phyloP scores from a whole-genome alignment of 2,888 invertebrate species.

The Hartigia nigra region DNA sequence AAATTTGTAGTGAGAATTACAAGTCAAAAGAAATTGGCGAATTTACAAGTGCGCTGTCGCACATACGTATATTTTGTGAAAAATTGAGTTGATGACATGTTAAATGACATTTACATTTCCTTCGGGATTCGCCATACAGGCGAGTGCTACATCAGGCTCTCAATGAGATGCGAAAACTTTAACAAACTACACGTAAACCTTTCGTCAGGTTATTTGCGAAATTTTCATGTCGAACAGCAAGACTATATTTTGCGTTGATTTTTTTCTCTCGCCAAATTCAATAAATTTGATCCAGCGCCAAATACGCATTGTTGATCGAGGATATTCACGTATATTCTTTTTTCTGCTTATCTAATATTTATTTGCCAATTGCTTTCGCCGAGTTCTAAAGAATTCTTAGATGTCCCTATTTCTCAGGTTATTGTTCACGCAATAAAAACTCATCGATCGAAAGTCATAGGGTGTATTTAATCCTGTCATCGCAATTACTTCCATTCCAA shows the following conservation, averaged over 20 bases:
- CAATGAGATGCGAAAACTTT: not conserved
- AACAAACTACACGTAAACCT: not conserved
- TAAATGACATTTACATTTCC: not conserved
- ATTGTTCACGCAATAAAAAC: not conserved
- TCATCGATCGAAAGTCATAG: not conserved
- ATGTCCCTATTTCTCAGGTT: not conserved
- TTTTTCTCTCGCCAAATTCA: not conserved
- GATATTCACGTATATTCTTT: not conserved
- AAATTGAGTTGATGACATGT: not conserved
- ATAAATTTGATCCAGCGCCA: not conserved
- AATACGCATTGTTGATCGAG: not conserved
- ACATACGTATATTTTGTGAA: not conserved
- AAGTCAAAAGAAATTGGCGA: not conserved
- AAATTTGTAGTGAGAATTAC: not conserved
- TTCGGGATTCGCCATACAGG: not conserved
- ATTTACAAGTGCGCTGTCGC: not conserved
- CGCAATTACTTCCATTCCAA: not conserved
- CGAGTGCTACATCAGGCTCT: not conserved
- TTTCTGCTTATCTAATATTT: too few relatives aligned
- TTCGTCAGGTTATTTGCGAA: not conserved
- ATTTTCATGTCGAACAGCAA: not conserved
- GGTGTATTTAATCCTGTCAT: not conserved
- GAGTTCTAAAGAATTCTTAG: not conserved
- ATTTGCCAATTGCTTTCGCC: not conserved
- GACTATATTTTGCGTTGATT: not conserved